Conservation (phyloP, 2,797 vertebrate species). For the Bryconaethiops microstoma region DNA sequence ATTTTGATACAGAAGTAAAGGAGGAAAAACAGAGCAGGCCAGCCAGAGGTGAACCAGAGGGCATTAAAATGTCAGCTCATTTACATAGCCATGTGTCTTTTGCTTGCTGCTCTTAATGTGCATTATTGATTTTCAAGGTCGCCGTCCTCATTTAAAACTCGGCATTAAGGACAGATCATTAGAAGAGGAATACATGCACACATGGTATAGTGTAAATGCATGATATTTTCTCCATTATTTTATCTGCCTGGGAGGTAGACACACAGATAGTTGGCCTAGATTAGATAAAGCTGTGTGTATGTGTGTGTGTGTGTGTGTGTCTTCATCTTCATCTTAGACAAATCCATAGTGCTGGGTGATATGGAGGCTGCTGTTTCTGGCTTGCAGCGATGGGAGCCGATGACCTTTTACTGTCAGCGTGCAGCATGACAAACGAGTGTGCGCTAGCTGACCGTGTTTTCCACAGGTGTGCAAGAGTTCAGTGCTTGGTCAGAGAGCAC, state of each 20-base stretch:
- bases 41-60: slow-evolving; percentile 33
- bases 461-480: slow-evolving; percentile 82
- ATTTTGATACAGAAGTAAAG: slow-evolving; percentile 35
- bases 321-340: slow-evolving; percentile 72
- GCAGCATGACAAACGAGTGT: slow-evolving; percentile 84
- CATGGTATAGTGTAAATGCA: slow-evolving; percentile 8
- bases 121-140: slow-evolving; percentile 50
- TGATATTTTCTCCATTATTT: slow-evolving; percentile 58
- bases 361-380: slow-evolving; percentile 70
- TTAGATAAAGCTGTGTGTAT: slow-evolving; percentile 72
- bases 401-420: slow-evolving; percentile 87
- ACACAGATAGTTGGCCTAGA: slow-evolving; percentile 77
- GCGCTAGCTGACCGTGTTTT: slow-evolving; percentile 82
- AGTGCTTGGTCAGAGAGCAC: slow-evolving; percentile 81
- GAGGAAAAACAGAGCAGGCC: slow-evolving; percentile 24
- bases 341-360: slow-evolving; percentile 76
- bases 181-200: slow-evolving; percentile 54
- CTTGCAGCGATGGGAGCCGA: slow-evolving; percentile 82
- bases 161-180: slow-evolving; percentile 56
- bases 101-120: slow-evolving; percentile 7
- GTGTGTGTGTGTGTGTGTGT: slow-evolving; percentile 31
- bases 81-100: slow-evolving; percentile 21
- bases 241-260: slow-evolving; percentile 64
- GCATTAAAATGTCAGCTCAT: slow-evolving; percentile 19
- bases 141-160: slow-evolving; percentile 31